Conservation (phyloP, 1,140 invertebrate genomes). For the Bradynema listronoti region DNA sequence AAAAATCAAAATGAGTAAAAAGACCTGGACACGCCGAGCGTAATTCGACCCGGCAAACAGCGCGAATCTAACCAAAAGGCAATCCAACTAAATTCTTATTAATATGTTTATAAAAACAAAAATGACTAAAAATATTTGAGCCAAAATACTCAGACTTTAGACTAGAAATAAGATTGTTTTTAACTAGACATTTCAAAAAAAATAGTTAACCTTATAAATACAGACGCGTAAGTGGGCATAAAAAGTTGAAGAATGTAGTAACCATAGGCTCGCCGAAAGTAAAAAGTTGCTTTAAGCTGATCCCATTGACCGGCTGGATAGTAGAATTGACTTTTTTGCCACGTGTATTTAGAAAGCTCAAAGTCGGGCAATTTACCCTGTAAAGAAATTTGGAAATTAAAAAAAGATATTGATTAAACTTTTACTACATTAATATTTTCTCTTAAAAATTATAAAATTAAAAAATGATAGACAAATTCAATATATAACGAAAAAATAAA, state of each 20-base stretch:
- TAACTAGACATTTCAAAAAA: conserved; percentile 52
- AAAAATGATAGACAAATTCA: too few species aligned
- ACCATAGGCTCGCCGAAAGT: conserved; percentile 46
- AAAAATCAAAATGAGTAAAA: conserved; percentile 58
- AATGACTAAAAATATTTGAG: conserved; percentile 23
- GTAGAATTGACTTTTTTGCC: conserved; percentile 36
- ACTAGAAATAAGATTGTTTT: conserved; percentile 17
- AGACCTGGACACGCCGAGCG: conserved; percentile 27
- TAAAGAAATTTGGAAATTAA: too few species aligned
- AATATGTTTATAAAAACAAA: conserved; percentile 43
- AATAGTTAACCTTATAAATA: conserved; percentile 59
- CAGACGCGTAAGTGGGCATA: conserved; percentile 42
- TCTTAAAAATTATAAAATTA: too few species aligned
- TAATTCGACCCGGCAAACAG: conserved; percentile 35
- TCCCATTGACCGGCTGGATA: conserved; percentile 49
- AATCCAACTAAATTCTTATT: conserved; percentile 52
- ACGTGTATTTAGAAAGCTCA: conserved; percentile 40
- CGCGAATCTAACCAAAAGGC: conserved; percentile 49
- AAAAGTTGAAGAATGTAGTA: conserved; percentile 49
- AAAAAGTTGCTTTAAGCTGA: conserved; percentile 36
- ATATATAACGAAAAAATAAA: too few species aligned
- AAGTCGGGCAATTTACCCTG: conserved; percentile 45
- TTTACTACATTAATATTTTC: not conserved
- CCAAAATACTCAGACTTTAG: conserved; percentile 11
- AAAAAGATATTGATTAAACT: conserved; percentile 1